phyloP scores from a whole-genome alignment of 1,140 invertebrate genomes.

The Bombus impatiens region DNA sequence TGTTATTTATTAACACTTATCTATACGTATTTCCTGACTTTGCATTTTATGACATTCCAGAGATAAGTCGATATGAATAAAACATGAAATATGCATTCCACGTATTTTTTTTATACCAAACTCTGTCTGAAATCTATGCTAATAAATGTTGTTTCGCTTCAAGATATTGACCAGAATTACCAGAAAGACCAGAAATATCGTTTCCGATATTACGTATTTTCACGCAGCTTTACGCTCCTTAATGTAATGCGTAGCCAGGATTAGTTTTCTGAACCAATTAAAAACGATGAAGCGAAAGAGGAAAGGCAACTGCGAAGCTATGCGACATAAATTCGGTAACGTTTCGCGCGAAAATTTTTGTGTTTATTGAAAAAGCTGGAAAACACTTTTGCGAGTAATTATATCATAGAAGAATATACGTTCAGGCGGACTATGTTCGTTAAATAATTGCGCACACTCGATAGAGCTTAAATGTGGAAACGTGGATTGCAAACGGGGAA shows the following conservation, averaged over 20 bases:
- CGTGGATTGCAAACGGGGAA: slow-evolving; percentile 48
- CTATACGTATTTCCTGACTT: neutral
- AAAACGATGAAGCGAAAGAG: neutral
- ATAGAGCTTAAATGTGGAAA: slow-evolving; percentile 42
- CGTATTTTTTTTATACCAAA: neutral
- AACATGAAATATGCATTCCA: neutral
- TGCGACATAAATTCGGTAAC: neutral
- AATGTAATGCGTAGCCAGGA: no score
- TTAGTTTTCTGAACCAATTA: neutral
- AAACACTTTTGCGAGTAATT: neutral
- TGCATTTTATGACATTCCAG: neutral
- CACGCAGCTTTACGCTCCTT: no score
- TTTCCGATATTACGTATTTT: no score
- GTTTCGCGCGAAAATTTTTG: neutral
- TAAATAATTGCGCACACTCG: slow-evolving; percentile 28
- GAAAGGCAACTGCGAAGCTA: neutral
- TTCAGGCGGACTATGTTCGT: neutral
- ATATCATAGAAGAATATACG: neutral
- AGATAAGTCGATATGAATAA: neutral
- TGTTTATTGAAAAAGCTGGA: slow-evolving; percentile 8
- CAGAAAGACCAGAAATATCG: no score
- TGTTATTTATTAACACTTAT: neutral
- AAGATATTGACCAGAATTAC: neutral
- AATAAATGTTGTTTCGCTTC: no score
- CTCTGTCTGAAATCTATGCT: no score